A percentile compares a stretch with the other conserved stretches of the same genome.
Evolutionary conservation across 2,797 vertebrate species (phyloP).

Genomic region (Manis crassicaudata): DNA sequence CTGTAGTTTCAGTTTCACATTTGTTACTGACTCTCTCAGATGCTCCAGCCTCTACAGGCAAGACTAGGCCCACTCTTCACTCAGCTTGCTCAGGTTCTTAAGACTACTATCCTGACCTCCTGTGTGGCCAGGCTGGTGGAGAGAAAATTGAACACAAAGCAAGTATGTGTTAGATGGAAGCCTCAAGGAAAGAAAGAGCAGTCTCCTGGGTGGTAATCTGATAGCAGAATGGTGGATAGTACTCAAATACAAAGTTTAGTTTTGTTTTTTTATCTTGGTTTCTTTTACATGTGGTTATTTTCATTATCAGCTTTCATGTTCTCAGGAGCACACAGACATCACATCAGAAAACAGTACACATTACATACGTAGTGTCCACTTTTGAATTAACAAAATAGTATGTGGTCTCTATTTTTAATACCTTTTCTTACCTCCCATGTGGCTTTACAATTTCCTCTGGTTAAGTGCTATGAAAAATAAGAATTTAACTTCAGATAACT

Average conservation of each 20-base stretch:
- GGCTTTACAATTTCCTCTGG: background rate
- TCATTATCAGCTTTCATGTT: background rate
- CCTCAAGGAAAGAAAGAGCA: background rate
- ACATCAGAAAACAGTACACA: background rate
- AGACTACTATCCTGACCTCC: background rate
- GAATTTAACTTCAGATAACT: background rate
- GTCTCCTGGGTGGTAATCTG: background rate
- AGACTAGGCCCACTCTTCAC: background rate
- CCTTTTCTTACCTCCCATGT: background rate
- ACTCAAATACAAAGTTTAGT: background rate
- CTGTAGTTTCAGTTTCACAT: background rate
- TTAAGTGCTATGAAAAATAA: background rate
- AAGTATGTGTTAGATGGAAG: background rate
- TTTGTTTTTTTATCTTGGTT: background rate
- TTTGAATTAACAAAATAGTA: constrained; percentile 4
- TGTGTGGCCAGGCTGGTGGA: background rate
- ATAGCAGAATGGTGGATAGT: background rate
- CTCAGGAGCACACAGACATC: background rate
- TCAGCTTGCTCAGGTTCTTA: background rate
- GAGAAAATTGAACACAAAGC: background rate
- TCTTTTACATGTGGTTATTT: background rate
- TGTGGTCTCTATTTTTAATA: background rate
- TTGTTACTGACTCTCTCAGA: background rate
- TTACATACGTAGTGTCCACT: background rate
- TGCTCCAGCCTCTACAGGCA: background rate